These are phyloP conservation scores for Cyrtonyx montezumae DNA, from an alignment of 2,113 vertebrate genomes.

Conservation along the genomic window DNA sequence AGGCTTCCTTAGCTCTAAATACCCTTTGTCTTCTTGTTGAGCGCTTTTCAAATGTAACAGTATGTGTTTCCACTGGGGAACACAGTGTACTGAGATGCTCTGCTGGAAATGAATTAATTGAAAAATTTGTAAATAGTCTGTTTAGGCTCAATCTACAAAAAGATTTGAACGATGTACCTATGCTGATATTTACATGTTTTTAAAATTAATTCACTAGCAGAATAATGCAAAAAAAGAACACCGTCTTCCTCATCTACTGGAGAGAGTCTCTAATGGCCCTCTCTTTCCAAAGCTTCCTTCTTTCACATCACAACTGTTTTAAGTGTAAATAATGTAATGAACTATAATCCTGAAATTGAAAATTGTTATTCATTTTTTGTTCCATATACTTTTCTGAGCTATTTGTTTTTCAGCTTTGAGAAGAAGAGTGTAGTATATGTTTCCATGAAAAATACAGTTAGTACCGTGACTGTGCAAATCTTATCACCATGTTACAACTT, in stretches of 20 bases:
- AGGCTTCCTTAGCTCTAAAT: conserved; percentile 15
- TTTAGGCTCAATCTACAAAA: background rate
- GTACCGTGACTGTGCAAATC: background rate
- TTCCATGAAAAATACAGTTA: background rate
- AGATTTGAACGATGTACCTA: background rate
- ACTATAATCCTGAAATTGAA: background rate
- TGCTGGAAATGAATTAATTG: conserved; percentile 34
- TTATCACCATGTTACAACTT: background rate
- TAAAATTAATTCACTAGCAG: background rate
- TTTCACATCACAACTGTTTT: background rate
- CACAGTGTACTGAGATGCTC: conserved; percentile 19
- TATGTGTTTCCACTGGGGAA: conserved; percentile 1
- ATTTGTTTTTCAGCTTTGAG: background rate
- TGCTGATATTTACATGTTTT: background rate
- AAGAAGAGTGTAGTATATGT: background rate
- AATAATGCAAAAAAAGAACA: background rate
- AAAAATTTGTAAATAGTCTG: background rate
- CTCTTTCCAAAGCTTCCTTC: background rate
- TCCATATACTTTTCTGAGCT: background rate
- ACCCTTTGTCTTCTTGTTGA: background rate
- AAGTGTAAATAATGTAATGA: background rate
- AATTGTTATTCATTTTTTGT: background rate
- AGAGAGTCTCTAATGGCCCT: background rate
- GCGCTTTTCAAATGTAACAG: conserved; percentile 1
- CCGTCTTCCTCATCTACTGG: background rate